Evolutionary conservation across 2,888 invertebrate species (phyloP).

Genomic region (Eupithecia pulchellata): DNA sequence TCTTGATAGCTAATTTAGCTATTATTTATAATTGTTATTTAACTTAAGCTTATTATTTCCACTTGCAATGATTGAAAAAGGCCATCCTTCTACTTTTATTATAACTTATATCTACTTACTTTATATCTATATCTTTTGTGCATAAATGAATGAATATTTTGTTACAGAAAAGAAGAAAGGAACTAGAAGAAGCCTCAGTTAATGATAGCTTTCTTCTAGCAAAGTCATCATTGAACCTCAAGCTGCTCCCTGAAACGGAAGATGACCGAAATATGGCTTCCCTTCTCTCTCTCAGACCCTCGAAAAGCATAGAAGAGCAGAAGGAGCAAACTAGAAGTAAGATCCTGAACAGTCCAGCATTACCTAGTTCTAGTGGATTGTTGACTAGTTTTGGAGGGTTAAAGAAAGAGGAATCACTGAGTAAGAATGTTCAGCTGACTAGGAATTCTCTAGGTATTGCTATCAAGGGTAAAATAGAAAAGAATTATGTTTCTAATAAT

Average conservation of each 20-base stretch:
- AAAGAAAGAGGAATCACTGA: constrained; percentile 83
- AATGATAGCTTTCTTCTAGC: constrained; percentile 89
- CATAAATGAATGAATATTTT: background rate
- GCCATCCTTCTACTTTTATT: background rate
- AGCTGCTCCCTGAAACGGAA: constrained; percentile 90
- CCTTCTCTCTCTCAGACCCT: constrained; percentile 88
- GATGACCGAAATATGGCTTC: constrained; percentile 93
- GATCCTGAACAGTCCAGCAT: constrained; percentile 83
- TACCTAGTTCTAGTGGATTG: constrained; percentile 83
- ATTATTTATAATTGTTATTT: background rate
- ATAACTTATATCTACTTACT: background rate
- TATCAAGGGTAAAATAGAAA: constrained; percentile 52
- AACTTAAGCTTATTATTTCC: background rate
- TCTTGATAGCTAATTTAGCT: background rate
- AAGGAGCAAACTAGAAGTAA: constrained; percentile 78
- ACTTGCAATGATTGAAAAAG: background rate
- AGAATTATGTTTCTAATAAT: constrained; percentile 10
- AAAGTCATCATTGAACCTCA: constrained; percentile 91
- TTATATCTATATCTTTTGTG: background rate
- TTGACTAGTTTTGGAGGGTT: constrained; percentile 82
- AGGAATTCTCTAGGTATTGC: constrained; percentile 75
- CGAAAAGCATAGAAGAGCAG: constrained; percentile 86
- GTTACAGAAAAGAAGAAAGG: constrained; percentile 88
- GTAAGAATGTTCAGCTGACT: constrained; percentile 61
- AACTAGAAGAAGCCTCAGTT: constrained; percentile 88